A percentile compares a stretch with the other conserved stretches of the same genome.
phyloP scores from a whole-genome alignment of 1,140 invertebrate genomes.

The Penaeus vannamei region DNA sequence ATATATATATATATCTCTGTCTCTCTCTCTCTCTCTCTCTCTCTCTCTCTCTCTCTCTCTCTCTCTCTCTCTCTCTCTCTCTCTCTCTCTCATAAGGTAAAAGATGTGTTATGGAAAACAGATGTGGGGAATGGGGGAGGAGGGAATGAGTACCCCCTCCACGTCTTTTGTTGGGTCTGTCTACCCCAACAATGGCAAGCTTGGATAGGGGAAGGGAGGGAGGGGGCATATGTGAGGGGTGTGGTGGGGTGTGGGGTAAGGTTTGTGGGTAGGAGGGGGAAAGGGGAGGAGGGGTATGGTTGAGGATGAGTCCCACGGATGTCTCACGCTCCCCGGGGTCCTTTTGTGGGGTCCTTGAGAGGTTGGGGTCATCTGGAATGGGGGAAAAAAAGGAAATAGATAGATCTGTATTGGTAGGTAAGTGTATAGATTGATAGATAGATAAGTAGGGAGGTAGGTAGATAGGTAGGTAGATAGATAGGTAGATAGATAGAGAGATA shows the following conservation, averaged over 20 bases:
- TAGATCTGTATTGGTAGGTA: background rate
- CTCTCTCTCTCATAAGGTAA: conserved; percentile 12
- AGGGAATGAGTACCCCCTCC: background rate
- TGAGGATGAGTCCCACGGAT: too few relatives aligned
- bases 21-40: background rate
- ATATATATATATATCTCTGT: background rate
- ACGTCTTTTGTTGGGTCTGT: background rate
- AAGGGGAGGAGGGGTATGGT: too few relatives aligned
- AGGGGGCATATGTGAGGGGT: background rate
- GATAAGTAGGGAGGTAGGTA: too few relatives aligned
- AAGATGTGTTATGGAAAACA: conserved; percentile 4
- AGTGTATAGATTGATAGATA: background rate
- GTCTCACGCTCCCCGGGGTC: too few relatives aligned
- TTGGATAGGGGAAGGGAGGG: background rate
- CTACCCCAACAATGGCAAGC: background rate
- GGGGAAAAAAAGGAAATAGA: background rate
- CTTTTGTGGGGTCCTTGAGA: too few relatives aligned
- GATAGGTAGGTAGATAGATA: too few relatives aligned
- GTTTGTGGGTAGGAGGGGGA: too few relatives aligned
- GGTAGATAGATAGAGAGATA: too few relatives aligned
- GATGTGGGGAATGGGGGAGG: background rate
- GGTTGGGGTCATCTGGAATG: too few relatives aligned
- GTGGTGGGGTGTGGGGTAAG: background rate
- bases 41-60: background rate
- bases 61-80: conserved; percentile 31